These are phyloP conservation scores for Idaea straminata DNA, from an alignment of 2,888 invertebrate genomes.

Conservation along the genomic window DNA sequence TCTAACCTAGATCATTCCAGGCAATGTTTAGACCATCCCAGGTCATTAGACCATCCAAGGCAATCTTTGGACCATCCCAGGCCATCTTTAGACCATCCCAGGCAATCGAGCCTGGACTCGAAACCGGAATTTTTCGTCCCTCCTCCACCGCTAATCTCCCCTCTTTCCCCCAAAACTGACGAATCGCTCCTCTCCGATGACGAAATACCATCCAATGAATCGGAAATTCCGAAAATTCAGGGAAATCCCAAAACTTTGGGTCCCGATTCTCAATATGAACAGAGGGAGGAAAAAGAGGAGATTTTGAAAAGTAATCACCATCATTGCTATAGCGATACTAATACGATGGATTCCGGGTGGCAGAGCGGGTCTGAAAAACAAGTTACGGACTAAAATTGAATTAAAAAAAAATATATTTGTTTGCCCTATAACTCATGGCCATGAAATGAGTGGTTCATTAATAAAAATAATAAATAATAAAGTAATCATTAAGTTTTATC, in stretches of 20 bases:
- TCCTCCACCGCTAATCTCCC: conserved; percentile 53
- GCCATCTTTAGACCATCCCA: conserved; percentile 47
- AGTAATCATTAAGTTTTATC: too few relatives aligned
- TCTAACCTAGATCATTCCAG: conserved; percentile 41
- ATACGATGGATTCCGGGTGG: conserved; percentile 85
- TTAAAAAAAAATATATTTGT: too few relatives aligned
- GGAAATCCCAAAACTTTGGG: conserved; percentile 61
- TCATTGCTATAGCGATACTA: conserved; percentile 79
- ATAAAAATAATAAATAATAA: too few relatives aligned
- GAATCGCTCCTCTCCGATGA: conserved; percentile 67
- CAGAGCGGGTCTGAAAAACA: conserved; percentile 84
- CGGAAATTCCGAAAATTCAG: conserved; percentile 59
- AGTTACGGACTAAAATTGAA: conserved; percentile 60
- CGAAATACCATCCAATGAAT: conserved; percentile 58
- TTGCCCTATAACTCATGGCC: too few relatives aligned
- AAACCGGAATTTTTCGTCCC: conserved; percentile 60
- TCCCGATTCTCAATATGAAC: conserved; percentile 70
- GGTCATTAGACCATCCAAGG: conserved; percentile 18
- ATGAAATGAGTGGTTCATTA: too few relatives aligned
- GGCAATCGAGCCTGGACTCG: conserved; percentile 51
- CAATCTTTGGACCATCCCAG: conserved; percentile 36
- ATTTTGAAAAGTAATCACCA: conserved; percentile 67
- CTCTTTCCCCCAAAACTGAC: conserved; percentile 68
- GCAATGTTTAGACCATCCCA: neutral
- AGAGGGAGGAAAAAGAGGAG: conserved; percentile 62